phyloP scores from a whole-genome alignment of 2,113 vertebrate species.

The Prolemur simus region DNA sequence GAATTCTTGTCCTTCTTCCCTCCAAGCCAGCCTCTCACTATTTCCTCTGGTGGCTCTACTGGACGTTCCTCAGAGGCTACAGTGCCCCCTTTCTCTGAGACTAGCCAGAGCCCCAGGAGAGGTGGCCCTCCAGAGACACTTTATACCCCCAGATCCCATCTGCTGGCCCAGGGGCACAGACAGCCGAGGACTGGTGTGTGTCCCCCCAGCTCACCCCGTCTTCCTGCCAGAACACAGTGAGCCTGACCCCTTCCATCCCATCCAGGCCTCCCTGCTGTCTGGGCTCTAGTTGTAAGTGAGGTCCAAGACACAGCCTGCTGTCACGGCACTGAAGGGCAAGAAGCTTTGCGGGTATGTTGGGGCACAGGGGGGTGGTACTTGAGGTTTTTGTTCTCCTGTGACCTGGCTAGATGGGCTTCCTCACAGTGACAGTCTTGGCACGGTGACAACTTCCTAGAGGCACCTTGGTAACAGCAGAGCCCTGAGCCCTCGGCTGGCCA shows the following conservation, averaged over 20 bases:
- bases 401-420: background rate
- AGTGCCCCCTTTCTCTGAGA: background rate
- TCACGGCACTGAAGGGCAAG: background rate
- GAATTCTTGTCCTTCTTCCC: background rate
- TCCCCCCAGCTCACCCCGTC: background rate
- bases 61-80: background rate
- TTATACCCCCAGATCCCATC: background rate
- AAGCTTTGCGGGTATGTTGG: no score
- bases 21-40: background rate
- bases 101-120: background rate
- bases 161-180: background rate
- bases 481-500: background rate
- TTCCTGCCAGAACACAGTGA: background rate
- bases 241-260: background rate
- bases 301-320: background rate
- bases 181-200: background rate
- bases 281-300: background rate
- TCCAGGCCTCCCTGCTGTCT: background rate
- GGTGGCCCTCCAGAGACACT: background rate
- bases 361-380: accelerated
- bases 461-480: background rate
- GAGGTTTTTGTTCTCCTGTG: background rate
- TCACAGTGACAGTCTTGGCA: background rate
- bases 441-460: background rate
- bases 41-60: background rate